Conservation (phyloP, 2,113 vertebrate species). For the Rutilus rutilus region DNA sequence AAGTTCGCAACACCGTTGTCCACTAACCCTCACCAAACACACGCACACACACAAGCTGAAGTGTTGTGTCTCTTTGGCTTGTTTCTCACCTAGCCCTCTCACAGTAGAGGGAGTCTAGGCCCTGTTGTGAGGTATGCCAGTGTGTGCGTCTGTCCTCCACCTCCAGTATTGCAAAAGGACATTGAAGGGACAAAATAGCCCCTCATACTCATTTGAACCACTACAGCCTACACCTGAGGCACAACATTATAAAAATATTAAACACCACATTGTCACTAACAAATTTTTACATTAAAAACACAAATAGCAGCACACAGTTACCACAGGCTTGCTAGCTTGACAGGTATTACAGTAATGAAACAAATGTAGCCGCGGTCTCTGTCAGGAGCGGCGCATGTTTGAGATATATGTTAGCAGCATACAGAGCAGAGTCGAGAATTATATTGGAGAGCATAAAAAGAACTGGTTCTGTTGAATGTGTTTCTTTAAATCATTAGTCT, state of each 20-base stretch:
- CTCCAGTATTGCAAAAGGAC: constrained; percentile 30
- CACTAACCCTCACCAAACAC: background rate
- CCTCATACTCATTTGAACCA: constrained; percentile 5
- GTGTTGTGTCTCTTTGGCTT: background rate
- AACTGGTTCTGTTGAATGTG: constrained; percentile 51
- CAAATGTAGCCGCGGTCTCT: background rate
- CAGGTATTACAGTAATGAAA: constrained; percentile 27
- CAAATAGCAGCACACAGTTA: constrained; percentile 10
- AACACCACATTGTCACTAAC: background rate
- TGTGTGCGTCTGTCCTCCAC: constrained; percentile 25
- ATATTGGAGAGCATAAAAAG: constrained; percentile 49
- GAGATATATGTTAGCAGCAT: background rate
- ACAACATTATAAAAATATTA: constrained; percentile 30
- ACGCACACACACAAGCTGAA: background rate
- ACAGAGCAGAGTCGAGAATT: constrained; percentile 1
- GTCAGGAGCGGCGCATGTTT: background rate
- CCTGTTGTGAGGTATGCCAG: constrained; percentile 11
- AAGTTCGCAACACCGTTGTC: constrained; percentile 13
- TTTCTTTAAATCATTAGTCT: constrained; percentile 56
- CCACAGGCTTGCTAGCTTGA: constrained; percentile 28
- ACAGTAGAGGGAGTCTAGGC: constrained; percentile 23
- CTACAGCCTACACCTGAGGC: constrained; percentile 11
- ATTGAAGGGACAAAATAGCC: constrained; percentile 18
- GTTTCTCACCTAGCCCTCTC: constrained; percentile 31
- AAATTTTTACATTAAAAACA: constrained; percentile 21